Base-by-base conservation (phyloP, 2,888 invertebrate genomes). In the Arctia plantaginis region DNA sequence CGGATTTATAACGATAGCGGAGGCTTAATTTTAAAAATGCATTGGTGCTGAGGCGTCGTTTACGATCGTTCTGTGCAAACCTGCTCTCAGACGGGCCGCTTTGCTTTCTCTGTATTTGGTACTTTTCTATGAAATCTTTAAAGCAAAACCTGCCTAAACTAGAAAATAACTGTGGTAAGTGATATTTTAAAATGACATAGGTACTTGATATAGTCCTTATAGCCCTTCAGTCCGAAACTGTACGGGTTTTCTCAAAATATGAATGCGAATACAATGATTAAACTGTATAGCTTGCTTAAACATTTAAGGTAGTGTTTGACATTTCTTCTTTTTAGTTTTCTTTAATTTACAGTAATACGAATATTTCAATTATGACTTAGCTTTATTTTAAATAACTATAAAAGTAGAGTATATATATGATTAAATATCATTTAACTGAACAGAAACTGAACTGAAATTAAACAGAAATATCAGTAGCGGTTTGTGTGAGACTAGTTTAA, bases 1-100 rank as follows among this genome's bases (percentile, higher is more conserved):
- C 79, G 75, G 83, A 83, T 83, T 83, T 83, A 83, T 80, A 78
- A 83, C 80, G 77, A 77, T 78, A 76, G 73, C 68, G 68, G 73
- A 73, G 75, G 83, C 78, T 83, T 85, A 84, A 85, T 82, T 82
- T 82, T 78, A 82, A 85, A 85, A 85, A 85, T 85, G 84, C 84
- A 84, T 83, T 75, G 79, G 76, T 74, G 59, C 71, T 68, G 74
- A 85, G 80, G 77, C 79, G 70, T 80, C 81, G 79, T 79, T 82
- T 82, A 66, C 79, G 73, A 80, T 74, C 77, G 74, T 44, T 83
- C 74, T 76, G 67, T 75, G 72, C 78, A 73, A 84, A 83, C 47
- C 69, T 35, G 8, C 51, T 41, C 82, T 76, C 85, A 82, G 66
- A 82, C 79, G 13, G 27, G 47, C 82, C 71, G 23, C 10, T 18